Conservation (phyloP, 2,797 vertebrate species). For the Natrix natrix region DNA sequence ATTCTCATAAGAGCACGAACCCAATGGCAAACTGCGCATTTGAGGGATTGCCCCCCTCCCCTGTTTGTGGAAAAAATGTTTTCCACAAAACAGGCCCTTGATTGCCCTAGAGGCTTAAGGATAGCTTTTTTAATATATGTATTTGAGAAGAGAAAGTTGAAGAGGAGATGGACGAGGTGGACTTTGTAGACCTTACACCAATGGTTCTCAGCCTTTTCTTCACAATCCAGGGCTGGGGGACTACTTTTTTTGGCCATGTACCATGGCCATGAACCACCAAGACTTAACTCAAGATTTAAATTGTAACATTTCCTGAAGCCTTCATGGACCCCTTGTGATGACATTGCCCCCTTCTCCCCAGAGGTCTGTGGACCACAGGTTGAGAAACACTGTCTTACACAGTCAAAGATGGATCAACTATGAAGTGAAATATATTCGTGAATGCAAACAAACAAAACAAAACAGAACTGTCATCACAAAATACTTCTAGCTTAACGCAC, state of each 20-base stretch:
- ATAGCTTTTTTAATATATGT: not conserved
- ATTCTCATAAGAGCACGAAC: too few species aligned
- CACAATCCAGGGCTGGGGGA: not conserved
- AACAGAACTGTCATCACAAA: not conserved
- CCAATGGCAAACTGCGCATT: not conserved
- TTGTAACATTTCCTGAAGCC: too few species aligned
- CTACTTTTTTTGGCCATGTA: not conserved
- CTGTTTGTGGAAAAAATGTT: not conserved
- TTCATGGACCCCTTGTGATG: too few species aligned
- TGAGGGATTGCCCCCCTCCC: not conserved
- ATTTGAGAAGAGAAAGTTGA: not conserved
- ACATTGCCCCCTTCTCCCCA: too few species aligned
- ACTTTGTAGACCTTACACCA: not conserved
- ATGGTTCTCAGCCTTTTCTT: not conserved
- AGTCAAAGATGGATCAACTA: not conserved
- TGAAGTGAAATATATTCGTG: not conserved
- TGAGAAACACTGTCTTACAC: not conserved
- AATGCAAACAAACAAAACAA: not conserved
- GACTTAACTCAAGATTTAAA: too few species aligned
- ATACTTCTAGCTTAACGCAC: not conserved
- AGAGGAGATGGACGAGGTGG: not conserved
- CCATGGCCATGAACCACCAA: too few species aligned
- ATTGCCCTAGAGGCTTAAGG: not conserved
- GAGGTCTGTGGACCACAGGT: too few species aligned
- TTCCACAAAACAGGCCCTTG: not conserved